Evolutionary conservation across 1,140 invertebrate species (phyloP).

Genomic region (Mamestra configurata): DNA sequence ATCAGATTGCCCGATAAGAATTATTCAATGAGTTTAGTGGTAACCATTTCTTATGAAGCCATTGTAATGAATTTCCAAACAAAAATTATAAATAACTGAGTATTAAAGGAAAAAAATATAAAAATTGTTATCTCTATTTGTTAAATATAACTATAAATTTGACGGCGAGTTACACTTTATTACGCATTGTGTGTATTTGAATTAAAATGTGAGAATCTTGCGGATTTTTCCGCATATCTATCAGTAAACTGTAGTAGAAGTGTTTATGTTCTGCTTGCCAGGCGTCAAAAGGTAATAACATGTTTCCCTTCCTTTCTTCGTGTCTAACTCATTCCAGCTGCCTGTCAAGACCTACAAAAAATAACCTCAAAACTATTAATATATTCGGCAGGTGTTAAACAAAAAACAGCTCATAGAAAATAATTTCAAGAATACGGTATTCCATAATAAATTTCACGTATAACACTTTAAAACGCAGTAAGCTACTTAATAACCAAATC

Average conservation of each 20-base stretch:
- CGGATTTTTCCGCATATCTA: neutral
- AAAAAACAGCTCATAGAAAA: neutral
- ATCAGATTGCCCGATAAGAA: slow-evolving; percentile 1
- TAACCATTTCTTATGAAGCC: neutral
- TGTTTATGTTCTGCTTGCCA: neutral
- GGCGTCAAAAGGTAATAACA: neutral
- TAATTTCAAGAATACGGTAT: neutral
- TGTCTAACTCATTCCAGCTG: neutral
- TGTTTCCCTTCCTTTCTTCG: neutral
- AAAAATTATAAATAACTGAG: neutral
- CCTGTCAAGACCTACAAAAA: neutral
- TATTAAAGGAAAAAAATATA: neutral
- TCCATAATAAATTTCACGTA: neutral
- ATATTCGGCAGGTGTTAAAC: slow-evolving; percentile 6
- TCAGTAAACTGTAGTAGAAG: neutral
- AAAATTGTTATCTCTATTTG: too few species aligned
- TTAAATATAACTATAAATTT: neutral
- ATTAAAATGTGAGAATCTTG: neutral
- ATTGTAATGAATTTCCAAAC: neutral
- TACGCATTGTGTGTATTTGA: neutral
- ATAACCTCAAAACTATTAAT: neutral
- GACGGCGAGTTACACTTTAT: neutral
- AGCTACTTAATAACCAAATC: slow-evolving; percentile 24
- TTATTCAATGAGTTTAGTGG: neutral
- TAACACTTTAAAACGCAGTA: neutral